Conservation (phyloP, 2,113 vertebrate genomes). For the Ranitomeya imitator region DNA sequence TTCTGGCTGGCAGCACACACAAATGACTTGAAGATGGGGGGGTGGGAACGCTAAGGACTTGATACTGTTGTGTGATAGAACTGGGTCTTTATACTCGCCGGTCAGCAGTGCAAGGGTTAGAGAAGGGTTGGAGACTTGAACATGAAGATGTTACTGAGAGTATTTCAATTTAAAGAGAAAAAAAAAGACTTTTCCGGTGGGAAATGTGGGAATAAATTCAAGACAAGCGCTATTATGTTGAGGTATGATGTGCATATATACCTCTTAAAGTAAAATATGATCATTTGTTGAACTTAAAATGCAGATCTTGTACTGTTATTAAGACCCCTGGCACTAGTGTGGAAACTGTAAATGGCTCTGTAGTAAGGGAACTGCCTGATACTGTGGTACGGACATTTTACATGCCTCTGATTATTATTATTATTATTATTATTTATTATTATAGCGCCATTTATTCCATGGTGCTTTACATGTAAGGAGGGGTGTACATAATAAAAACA, state of each 20-base stretch:
- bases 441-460: no score
- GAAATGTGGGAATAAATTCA: neutral
- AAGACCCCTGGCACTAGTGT: neutral
- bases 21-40: conserved; percentile 24
- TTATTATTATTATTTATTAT: no score
- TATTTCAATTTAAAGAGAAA: neutral
- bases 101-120: neutral
- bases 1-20: conserved; percentile 51
- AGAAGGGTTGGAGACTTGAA: neutral
- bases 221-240: neutral
- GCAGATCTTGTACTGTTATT: neutral
- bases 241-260: neutral
- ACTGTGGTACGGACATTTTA: neutral
- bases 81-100: neutral
- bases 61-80: neutral
- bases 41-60: neutral
- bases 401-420: neutral
- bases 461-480: no score
- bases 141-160: neutral
- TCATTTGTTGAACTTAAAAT: neutral
- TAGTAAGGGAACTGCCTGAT: neutral
- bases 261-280: neutral
- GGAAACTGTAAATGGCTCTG: neutral
- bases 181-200: neutral
- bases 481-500: no score